Conservation (phyloP, 2,113 vertebrate genomes). For the Cynocephalus volans region DNA sequence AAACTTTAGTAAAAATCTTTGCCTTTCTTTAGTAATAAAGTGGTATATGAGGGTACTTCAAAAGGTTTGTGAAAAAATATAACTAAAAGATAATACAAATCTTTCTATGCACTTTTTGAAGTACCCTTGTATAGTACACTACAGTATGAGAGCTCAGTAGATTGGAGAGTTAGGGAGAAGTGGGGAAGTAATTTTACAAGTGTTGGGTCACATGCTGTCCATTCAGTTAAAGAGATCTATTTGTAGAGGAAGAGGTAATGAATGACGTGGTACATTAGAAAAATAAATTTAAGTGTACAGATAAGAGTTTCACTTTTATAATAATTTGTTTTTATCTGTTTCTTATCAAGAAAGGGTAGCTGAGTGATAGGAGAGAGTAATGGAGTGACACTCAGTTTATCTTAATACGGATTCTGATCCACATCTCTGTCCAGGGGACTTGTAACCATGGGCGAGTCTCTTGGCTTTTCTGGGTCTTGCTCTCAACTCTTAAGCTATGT, state of each 20-base stretch:
- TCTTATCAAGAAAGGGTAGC: neutral
- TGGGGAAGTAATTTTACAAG: neutral
- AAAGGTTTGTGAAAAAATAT: too few species aligned
- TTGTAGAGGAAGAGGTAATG: neutral
- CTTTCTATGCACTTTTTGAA: too few species aligned
- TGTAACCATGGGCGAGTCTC: fast-evolving
- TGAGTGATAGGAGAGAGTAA: neutral
- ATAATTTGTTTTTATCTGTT: neutral
- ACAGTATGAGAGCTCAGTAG: neutral
- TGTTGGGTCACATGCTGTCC: neutral
- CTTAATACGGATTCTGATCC: neutral
- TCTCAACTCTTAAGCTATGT: neutral
- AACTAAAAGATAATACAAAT: too few species aligned
- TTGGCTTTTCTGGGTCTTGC: neutral
- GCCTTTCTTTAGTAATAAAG: too few species aligned
- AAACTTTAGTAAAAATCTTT: neutral
- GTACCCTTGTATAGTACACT: neutral
- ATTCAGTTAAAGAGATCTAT: neutral
- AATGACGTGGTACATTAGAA: neutral
- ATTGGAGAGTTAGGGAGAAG: neutral
- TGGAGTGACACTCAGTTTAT: neutral
- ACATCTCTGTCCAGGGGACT: neutral
- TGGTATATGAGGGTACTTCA: too few species aligned
- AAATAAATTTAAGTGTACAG: neutral
- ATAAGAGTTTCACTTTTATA: slow-evolving; percentile 5